Percentiles rank a stretch among this genome's conserved stretches.
phyloP scores from a whole-genome alignment of 2,797 vertebrate species.

The Micropoecilia bifurca region DNA sequence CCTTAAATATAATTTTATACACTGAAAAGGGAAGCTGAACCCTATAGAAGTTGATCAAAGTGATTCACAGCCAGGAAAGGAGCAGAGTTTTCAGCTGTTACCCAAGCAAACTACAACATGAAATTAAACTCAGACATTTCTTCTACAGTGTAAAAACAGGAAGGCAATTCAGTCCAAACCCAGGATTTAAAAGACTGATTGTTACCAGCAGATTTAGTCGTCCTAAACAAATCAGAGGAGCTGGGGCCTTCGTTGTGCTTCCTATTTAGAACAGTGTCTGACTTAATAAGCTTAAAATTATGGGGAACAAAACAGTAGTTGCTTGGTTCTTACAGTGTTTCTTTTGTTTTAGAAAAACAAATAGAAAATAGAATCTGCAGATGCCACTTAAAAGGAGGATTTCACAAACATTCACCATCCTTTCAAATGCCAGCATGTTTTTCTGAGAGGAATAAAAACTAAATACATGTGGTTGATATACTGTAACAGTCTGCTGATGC shows the following conservation, averaged over 20 bases:
- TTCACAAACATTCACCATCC: constrained; percentile 61
- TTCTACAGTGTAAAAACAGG: background rate
- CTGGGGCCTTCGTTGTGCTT: background rate
- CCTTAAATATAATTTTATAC: background rate
- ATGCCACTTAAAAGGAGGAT: constrained; percentile 40
- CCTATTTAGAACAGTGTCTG: constrained; percentile 16
- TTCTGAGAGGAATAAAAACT: constrained; percentile 29
- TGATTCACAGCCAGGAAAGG: background rate
- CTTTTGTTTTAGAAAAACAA: constrained; percentile 29
- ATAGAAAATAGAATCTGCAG: constrained; percentile 44
- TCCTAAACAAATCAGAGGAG: constrained; percentile 7
- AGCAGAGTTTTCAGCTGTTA: background rate
- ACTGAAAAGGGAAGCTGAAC: background rate
- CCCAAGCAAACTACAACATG: background rate
- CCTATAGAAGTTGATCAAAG: background rate
- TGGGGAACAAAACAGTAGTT: constrained; percentile 7
- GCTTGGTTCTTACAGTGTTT: constrained; percentile 11
- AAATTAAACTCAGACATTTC: background rate
- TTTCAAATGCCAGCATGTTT: constrained; percentile 31
- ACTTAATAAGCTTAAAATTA: constrained; percentile 29
- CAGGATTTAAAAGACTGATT: constrained; percentile 35
- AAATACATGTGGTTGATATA: constrained; percentile 26
- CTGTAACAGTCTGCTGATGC: constrained; percentile 53
- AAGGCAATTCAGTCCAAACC: background rate
- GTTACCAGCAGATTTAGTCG: constrained; percentile 43